Percentiles rank a stretch among this genome's conserved stretches.
phyloP scores from a whole-genome alignment of 1,140 invertebrate species.

The Episyrphus balteatus region DNA sequence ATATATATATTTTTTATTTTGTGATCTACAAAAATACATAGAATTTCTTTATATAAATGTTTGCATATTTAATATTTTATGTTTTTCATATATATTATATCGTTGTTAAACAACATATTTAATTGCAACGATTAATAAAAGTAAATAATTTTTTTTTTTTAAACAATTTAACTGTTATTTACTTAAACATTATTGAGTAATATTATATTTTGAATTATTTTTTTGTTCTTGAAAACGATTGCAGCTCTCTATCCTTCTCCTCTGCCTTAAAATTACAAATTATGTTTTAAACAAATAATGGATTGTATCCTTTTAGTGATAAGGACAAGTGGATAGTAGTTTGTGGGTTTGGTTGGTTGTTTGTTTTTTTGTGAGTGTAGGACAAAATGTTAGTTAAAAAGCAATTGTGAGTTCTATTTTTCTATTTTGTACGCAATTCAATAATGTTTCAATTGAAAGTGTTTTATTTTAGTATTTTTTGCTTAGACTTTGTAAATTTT shows the following conservation, averaged over 20 bases:
- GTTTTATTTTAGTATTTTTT: background rate
- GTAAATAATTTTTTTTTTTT: constrained; percentile 4
- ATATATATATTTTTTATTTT: no score
- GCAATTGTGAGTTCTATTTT: no score
- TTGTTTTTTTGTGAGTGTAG: constrained; percentile 2
- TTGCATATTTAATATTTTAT: constrained; percentile 9
- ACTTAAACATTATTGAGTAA: no score
- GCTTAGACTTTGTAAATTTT: background rate
- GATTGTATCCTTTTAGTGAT: background rate
- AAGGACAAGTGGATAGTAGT: background rate
- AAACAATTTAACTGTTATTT: constrained; percentile 5
- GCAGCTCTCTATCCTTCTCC: constrained; percentile 32
- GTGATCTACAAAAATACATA: no score
- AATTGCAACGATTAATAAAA: constrained; percentile 9
- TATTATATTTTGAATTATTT: no score
- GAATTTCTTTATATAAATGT: no score
- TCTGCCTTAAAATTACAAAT: background rate
- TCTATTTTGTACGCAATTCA: no score
- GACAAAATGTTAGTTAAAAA: background rate
- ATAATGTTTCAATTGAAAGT: no score
- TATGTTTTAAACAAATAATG: no score
- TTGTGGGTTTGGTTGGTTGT: constrained; percentile 2
- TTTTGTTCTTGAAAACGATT: constrained; percentile 5
- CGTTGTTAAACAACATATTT: constrained; percentile 26
- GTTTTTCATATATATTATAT: constrained; percentile 5